Evolutionary conservation across 1,140 invertebrate genomes (phyloP).

Genomic region (Stegodyphus mimosarum): DNA sequence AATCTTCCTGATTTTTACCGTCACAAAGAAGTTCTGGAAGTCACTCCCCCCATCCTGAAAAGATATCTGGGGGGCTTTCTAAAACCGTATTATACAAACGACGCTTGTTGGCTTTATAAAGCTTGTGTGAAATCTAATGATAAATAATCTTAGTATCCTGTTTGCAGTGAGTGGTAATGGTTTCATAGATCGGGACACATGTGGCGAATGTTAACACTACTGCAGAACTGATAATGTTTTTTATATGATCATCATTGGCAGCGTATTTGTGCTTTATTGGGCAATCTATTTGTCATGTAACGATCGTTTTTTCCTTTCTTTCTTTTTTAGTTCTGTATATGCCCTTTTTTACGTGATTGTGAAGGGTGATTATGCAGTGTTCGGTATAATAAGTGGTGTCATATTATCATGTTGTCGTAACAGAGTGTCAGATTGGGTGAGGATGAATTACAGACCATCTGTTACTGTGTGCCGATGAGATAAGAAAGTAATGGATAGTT

Average conservation of each 20-base stretch:
- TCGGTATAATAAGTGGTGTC: too few species aligned
- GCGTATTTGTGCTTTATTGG: neutral
- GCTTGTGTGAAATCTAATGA: neutral
- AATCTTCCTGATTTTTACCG: neutral
- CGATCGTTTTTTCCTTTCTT: neutral
- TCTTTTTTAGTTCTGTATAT: neutral
- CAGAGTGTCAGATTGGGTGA: neutral
- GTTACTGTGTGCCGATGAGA: neutral
- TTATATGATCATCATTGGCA: neutral
- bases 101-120: neutral
- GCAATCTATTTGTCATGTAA: neutral
- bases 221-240: neutral
- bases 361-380: too few species aligned
- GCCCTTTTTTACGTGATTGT: neutral
- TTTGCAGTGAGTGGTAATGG: neutral
- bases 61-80: neutral
- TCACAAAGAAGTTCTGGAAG: neutral
- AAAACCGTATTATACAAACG: neutral
- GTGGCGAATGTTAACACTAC: neutral
- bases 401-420: too few species aligned
- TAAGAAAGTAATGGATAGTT: neutral
- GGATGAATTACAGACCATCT: neutral
- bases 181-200: neutral
- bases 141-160: neutral
- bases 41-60: neutral